Evolutionary conservation across 1,140 invertebrate species (phyloP).

Genomic region (Drosophila melanogaster): DNA sequence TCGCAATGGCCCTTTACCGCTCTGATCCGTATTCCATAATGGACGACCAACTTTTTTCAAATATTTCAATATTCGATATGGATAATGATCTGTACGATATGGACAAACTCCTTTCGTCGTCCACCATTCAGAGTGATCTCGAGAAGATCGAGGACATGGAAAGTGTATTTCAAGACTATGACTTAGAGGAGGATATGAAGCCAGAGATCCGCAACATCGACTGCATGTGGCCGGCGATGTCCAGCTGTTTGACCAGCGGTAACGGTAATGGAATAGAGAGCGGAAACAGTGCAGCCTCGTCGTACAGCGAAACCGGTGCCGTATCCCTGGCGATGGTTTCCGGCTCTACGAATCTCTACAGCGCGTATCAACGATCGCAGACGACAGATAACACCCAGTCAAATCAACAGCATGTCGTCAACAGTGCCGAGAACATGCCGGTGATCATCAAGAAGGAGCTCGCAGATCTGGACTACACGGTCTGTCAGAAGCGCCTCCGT

Average conservation of each 20-base stretch:
- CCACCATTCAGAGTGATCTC: constrained; percentile 46
- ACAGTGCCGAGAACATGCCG: not conserved
- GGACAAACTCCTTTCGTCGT: not conserved
- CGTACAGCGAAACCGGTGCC: constrained; percentile 60
- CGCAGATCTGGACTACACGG: constrained; percentile 11
- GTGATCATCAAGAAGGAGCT: constrained; percentile 46
- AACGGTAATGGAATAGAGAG: not conserved
- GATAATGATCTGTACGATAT: not conserved
- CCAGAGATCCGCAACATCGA: constrained; percentile 58
- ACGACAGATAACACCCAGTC: constrained; percentile 1
- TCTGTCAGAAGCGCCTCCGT: constrained; percentile 25
- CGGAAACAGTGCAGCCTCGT: constrained; percentile 57
- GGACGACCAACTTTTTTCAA: too few species aligned
- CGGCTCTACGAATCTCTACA: constrained; percentile 27
- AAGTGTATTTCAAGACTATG: not conserved
- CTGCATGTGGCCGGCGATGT: constrained; percentile 62
- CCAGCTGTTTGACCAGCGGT: constrained; percentile 4
- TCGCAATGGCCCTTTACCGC: constrained; percentile 2
- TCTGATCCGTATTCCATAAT: too few species aligned
- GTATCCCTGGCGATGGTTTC: constrained; percentile 49
- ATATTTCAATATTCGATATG: not conserved
- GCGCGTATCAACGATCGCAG: constrained; percentile 8
- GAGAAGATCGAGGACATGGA: not conserved
- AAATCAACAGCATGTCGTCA: not conserved
- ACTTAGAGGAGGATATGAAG: constrained; percentile 32